Conservation (phyloP, 1,140 invertebrate species). For the Probaryconus sp. region DNA sequence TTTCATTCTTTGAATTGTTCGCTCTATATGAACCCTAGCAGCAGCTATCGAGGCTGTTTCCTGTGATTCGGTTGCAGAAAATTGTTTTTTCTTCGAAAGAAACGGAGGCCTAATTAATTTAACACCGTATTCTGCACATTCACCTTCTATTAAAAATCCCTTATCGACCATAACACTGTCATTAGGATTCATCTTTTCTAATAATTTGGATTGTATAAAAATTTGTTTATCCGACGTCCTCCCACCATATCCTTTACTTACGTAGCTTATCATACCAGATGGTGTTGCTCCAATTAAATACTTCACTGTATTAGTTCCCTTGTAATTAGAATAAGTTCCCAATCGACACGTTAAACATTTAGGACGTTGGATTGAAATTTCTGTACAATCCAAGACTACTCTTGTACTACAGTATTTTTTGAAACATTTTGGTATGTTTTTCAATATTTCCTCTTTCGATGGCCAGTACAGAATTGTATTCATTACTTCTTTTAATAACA, state of each 20-base stretch:
- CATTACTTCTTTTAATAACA: constrained; percentile 6
- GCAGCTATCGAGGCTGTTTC: constrained; percentile 61
- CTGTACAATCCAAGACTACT: constrained; percentile 50
- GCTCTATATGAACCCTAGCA: constrained; percentile 40
- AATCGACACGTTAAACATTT: constrained; percentile 44
- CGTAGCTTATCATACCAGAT: constrained; percentile 64
- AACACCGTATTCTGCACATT: constrained; percentile 30
- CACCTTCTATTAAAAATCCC: constrained; percentile 56
- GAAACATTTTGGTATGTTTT: constrained; percentile 50
- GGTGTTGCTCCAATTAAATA: constrained; percentile 65
- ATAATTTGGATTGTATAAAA: constrained; percentile 37
- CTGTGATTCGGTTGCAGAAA: constrained; percentile 55
- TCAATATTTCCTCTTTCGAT: constrained; percentile 23
- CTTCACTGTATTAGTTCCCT: constrained; percentile 66
- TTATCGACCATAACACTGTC: constrained; percentile 48
- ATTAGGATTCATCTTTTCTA: constrained; percentile 18
- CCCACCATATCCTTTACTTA: constrained; percentile 64
- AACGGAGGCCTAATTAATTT: constrained; percentile 49
- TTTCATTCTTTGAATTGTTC: constrained; percentile 65
- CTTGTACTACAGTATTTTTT: constrained; percentile 29
- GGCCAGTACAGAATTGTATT: constrained; percentile 18
- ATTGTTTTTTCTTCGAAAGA: constrained; percentile 24
- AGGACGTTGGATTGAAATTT: constrained; percentile 43
- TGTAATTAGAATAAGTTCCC: constrained; percentile 60
- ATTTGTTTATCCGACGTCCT: constrained; percentile 64